phyloP scores from a whole-genome alignment of 2,797 vertebrate species.

The Oceanodroma leucorhoa region DNA sequence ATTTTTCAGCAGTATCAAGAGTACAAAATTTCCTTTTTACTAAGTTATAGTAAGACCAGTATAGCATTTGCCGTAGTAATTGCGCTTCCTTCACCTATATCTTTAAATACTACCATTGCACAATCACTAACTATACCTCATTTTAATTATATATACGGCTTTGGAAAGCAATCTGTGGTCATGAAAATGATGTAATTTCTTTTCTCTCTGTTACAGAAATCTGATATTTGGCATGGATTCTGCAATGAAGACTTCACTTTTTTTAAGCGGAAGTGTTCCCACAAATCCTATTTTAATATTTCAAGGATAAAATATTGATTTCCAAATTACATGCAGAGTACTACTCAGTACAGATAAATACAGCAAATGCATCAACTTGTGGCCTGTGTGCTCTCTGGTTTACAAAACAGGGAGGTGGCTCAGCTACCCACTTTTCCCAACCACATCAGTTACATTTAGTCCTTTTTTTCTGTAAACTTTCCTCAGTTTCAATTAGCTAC shows the following conservation, averaged over 20 bases:
- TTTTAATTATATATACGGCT: neutral
- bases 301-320: neutral
- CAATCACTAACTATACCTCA: neutral
- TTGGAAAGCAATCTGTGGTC: neutral
- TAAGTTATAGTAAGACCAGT: neutral
- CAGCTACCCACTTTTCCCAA: neutral
- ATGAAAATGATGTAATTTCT: neutral
- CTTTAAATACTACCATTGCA: neutral
- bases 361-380: neutral
- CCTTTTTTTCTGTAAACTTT: neutral
- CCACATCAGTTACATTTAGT: neutral
- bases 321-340: neutral
- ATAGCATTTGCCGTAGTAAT: neutral
- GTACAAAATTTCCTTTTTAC: neutral
- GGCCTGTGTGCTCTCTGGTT: neutral
- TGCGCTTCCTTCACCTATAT: neutral
- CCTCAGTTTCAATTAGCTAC: neutral
- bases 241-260: neutral
- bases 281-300: neutral
- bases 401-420: neutral
- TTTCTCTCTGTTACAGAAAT: slow-evolving; percentile 33
- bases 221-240: slow-evolving; percentile 2
- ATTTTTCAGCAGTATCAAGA: neutral
- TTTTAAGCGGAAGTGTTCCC: neutral
- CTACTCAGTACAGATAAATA: neutral